phyloP scores from a whole-genome alignment of 1,140 invertebrate species.

The Drosophila kurseongensis region DNA sequence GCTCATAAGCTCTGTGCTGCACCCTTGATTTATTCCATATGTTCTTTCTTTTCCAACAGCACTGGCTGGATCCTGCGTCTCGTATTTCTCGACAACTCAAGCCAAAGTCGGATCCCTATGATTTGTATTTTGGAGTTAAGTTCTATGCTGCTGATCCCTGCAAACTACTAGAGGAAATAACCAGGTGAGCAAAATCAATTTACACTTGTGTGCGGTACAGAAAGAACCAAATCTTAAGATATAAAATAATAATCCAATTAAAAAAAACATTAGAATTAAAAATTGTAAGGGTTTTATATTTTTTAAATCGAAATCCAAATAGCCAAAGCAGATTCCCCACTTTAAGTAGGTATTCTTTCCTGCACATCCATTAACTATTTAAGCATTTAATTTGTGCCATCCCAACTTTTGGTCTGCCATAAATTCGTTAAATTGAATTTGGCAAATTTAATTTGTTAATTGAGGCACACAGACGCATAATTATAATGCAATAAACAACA shows the following conservation, averaged over 20 bases:
- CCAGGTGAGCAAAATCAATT: conserved; percentile 88
- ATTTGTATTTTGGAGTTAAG: conserved; percentile 98
- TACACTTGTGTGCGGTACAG: too few species aligned
- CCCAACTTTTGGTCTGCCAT: conserved; percentile 28
- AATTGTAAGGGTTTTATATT: too few species aligned
- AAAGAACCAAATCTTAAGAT: neutral
- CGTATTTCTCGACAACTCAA: conserved; percentile 93
- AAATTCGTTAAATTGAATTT: conserved; percentile 58
- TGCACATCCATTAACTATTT: conserved; percentile 23
- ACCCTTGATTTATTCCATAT: conserved; percentile 66
- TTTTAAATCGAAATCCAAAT: too few species aligned
- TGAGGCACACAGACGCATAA: conserved; percentile 43
- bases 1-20: neutral
- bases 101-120: conserved; percentile 91
- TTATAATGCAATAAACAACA: conserved; percentile 70
- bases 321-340: too few species aligned
- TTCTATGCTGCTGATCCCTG: conserved; percentile 99
- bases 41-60: conserved; percentile 85
- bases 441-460: conserved; percentile 78
- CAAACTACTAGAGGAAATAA: conserved; percentile 97
- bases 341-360: neutral
- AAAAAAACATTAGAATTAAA: too few species aligned
- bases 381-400: conserved; percentile 32
- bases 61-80: conserved; percentile 95
- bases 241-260: neutral